Evolutionary conservation across 2,113 vertebrate species (phyloP), one percentile per base, ranked within the genome.

Genomic region (Callipepla californica): DNA sequence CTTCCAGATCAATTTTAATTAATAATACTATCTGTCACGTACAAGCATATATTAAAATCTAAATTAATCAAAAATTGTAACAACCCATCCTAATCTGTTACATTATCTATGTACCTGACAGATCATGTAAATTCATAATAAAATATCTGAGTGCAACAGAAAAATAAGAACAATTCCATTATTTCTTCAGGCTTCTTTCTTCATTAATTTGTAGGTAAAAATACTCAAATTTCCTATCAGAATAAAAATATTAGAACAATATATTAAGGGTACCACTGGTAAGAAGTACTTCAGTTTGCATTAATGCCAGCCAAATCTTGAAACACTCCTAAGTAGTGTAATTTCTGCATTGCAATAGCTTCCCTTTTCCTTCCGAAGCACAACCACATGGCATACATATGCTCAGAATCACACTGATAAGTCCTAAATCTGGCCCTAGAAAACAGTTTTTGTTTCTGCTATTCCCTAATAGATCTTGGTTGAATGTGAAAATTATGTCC

Each of bases 391-490:
- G 16, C 0, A 2, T 58, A 12, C 25, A 28, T 4, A 8, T 25
- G 15, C 13, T 18, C 61, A 53, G 55, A 30, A 40, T 6, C 58
- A 30, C 53, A 40, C 0, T 13, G 17, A 32, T 40, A 55, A 20
- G 26, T 1, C 3, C n/a, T 10, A 6, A 2, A 2, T 50, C 53
- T 57, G 51, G 45, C 32, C 7, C 22, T 12, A 65, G 25, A 21
- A 87, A 83, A 40, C 38, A 25, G 1, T 28, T 15, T 62, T 92
- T 63, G 2, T 63, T 62, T 86, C 42, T 40, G 40, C 40, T 74
- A 0, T 21, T 69, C 21, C 13, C 17, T n/a, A 25, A 38, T 6
- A 72, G 11, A 4, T 30, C 21, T 23, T 68, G 3, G 0, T 10
- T 57, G 38, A 20, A 80, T 85, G 2, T 5, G 6, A 76, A 82